phyloP scores from a whole-genome alignment of 2,113 vertebrate species.

The Gila orcuttii region DNA sequence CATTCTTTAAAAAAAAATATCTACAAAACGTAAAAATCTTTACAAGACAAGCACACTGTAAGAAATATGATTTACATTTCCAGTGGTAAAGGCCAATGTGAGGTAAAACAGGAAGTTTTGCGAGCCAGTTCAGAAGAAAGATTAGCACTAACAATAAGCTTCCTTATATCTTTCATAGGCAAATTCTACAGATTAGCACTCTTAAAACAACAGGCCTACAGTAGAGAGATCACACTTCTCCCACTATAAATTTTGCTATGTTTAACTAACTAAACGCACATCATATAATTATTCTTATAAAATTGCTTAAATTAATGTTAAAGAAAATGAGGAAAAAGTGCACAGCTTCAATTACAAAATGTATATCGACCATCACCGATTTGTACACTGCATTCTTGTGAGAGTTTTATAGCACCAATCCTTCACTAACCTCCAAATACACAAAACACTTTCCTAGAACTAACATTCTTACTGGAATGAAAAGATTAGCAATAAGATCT shows the following conservation, averaged over 20 bases:
- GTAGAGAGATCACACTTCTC: neutral
- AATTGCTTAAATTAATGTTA: neutral
- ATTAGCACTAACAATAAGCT: slow-evolving; percentile 12
- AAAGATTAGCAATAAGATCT: slow-evolving; percentile 5
- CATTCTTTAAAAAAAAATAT: neutral
- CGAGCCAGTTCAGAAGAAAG: neutral
- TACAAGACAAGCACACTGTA: neutral
- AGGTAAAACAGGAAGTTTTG: neutral
- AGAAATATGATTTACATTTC: neutral
- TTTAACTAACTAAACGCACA: neutral
- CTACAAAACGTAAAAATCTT: neutral
- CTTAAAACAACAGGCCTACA: neutral
- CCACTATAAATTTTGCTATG: neutral
- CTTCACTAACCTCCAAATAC: neutral
- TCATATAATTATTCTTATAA: neutral
- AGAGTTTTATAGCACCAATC: neutral
- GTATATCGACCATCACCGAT: neutral
- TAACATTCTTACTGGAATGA: slow-evolving; percentile 20
- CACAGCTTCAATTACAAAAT: neutral
- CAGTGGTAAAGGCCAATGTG: neutral
- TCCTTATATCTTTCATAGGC: slow-evolving; percentile 25
- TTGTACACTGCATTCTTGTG: neutral
- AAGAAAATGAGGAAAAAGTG: neutral
- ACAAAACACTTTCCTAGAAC: neutral
- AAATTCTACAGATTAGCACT: slow-evolving; percentile 41